phyloP scores from a whole-genome alignment of 2,797 vertebrate genomes.

The Allobates femoralis region DNA sequence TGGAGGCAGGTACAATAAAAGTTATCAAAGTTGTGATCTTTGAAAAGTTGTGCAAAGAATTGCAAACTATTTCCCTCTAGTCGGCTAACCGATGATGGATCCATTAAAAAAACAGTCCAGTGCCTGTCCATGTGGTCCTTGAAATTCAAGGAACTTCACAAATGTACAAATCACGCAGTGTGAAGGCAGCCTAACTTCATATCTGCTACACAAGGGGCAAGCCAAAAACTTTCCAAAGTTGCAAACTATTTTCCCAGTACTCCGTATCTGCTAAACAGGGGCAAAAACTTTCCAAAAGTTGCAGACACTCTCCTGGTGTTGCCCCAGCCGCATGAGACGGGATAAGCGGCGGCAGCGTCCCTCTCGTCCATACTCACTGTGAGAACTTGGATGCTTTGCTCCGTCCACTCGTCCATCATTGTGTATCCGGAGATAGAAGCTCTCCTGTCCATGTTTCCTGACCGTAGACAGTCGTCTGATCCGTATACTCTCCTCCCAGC shows the following conservation, averaged over 20 bases:
- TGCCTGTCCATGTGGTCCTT: too few species aligned
- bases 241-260: not conserved
- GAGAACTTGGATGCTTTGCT: constrained; percentile 76
- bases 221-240: not conserved
- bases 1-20: not conserved
- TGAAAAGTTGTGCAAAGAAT: not conserved
- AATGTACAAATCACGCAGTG: too few species aligned
- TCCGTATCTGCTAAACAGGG: too few species aligned
- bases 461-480: constrained; percentile 87
- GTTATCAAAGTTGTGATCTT: not conserved
- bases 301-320: too few species aligned
- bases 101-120: too few species aligned
- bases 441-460: constrained; percentile 79
- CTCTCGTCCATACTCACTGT: constrained; percentile 81
- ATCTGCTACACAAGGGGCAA: too few species aligned
- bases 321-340: not conserved
- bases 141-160: too few species aligned
- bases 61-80: too few species aligned
- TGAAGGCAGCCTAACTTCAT: too few species aligned
- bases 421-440: constrained; percentile 83
- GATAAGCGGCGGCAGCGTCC: too few species aligned
- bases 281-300: too few species aligned
- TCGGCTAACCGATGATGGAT: too few species aligned
- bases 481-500: constrained; percentile 87
- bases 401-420: constrained; percentile 84